Conservation (phyloP, 2,888 invertebrate genomes). For the Calameuta idolon region DNA sequence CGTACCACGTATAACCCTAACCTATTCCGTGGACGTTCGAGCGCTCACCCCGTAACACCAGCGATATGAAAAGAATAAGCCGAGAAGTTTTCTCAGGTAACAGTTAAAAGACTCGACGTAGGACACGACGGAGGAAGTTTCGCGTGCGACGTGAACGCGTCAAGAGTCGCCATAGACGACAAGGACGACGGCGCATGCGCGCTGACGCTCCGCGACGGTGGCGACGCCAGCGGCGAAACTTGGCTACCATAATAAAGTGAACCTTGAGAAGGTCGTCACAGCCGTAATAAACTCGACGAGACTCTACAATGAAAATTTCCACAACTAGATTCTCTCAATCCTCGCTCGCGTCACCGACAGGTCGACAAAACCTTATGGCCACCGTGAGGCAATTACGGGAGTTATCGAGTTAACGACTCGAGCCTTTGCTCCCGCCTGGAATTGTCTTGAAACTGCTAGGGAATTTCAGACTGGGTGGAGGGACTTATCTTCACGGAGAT, state of each 20-base stretch:
- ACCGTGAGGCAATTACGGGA: neutral
- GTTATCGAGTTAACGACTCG: neutral
- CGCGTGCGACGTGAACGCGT: neutral
- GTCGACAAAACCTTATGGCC: neutral
- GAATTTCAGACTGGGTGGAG: neutral
- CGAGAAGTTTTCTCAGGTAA: neutral
- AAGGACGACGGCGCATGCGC: neutral
- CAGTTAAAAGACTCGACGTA: neutral
- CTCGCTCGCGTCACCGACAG: neutral
- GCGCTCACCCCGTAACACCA: neutral
- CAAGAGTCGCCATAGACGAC: neutral
- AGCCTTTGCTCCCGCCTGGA: neutral
- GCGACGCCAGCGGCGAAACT: neutral
- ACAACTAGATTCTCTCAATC: neutral
- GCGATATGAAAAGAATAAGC: neutral
- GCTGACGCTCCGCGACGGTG: neutral
- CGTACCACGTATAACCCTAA: neutral
- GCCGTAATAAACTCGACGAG: neutral
- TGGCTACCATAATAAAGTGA: neutral
- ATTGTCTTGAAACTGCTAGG: neutral
- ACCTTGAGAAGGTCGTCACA: neutral
- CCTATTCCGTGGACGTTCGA: neutral
- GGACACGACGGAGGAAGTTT: neutral
- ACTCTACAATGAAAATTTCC: neutral
- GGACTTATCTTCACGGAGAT: neutral